Base-by-base conservation (phyloP, 1,140 invertebrate species). In the Lordiphosa collinella region DNA sequence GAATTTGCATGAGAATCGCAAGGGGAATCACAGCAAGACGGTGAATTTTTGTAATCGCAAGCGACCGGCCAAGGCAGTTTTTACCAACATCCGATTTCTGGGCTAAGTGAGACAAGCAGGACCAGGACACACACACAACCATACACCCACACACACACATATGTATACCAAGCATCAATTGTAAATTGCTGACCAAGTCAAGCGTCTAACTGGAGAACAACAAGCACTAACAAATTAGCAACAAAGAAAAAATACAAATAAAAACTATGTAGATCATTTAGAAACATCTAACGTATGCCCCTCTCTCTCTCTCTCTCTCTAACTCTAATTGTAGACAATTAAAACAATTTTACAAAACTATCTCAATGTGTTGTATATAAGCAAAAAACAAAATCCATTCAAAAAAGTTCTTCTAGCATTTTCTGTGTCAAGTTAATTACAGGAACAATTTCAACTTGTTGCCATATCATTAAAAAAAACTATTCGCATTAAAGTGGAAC, bases 61-160 rank as follows among this genome's bases (percentile, higher is more conserved):
- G 54, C 89, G 92, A 59, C 91, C 91, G 0, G 91, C 92, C 11
- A 89, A 89, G 43, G 87, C 90, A 6, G 90, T 93, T 10, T 92
- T 92, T 66, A 92, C 92, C 54, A 93, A 92, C 70, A 92, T 93
- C 54, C 90, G 92, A n/a, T 93, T 92, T 71, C 74, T 92, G 37
- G 92, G 92, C 51, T 89, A 88, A 70, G 31, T 44, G 36, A 5
- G 6, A 12, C 25, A 46, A 37, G 40, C 41, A 16, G 4, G 4
- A 22, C 4, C 18, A 22, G 18, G 37, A 31, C 37, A 18, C 6
- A 13, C 18, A 25, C 22, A 32, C 25, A 40, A 14, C 40, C 13
- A 57, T 1, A 5, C 9, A 14, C 13, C 18, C 31, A 35, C 40
- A 66, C 57, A 66, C 57, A 71, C 47, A 74, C 66, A 70, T 82